These are phyloP conservation scores for Drosophila paracracens DNA, from an alignment of 2,888 invertebrate species.

Conservation along the genomic window DNA sequence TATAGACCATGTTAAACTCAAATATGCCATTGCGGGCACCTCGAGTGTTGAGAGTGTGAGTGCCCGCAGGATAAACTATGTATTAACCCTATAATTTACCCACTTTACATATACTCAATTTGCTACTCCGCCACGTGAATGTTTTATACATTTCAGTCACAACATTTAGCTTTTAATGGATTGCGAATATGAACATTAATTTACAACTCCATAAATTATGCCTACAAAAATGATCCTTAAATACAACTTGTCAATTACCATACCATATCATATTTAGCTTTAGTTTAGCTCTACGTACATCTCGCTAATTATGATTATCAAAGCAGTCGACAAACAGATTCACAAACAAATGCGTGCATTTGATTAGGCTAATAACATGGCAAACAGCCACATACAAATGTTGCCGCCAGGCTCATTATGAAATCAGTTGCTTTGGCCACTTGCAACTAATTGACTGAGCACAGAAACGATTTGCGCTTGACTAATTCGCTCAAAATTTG, in stretches of 20 bases:
- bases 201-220: not conserved
- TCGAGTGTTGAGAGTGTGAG: not conserved
- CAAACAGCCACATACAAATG: not conserved
- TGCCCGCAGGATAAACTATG: constrained; percentile 36
- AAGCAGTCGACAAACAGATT: not conserved
- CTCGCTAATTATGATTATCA: not conserved
- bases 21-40: not conserved
- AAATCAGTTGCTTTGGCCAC: constrained; percentile 19
- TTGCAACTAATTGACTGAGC: constrained; percentile 8
- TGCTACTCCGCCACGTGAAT: constrained; percentile 38
- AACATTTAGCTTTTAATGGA: constrained; percentile 5
- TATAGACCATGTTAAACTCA: constrained; percentile 14
- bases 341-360: not conserved
- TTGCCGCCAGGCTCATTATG: constrained; percentile 7
- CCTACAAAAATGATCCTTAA: not conserved
- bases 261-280: no score
- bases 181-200: not conserved
- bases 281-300: not conserved
- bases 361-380: constrained; percentile 14
- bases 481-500: constrained; percentile 28
- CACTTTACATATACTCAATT: constrained; percentile 49
- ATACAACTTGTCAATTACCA: not conserved
- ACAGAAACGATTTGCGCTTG: not conserved
- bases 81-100: constrained; percentile 38
- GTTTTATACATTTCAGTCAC: constrained; percentile 30